Evolutionary conservation across 2,113 vertebrate genomes (phyloP), one percentile per base, ranked within the genome.

Genomic region (Copsychus sechellarum): DNA sequence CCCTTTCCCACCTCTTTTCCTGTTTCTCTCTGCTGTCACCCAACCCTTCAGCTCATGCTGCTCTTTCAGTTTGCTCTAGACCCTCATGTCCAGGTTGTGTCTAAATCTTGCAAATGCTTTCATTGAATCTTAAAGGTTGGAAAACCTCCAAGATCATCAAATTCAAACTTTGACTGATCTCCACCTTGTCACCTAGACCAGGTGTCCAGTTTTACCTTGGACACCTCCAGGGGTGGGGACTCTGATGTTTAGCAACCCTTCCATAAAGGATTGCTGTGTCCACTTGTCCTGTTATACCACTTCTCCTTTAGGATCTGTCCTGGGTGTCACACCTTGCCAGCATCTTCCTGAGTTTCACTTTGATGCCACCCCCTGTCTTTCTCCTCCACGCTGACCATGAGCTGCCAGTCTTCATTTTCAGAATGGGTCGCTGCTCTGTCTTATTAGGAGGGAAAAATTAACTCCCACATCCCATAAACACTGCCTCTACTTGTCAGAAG

Each of bases 201-300:
- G 14, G 19, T 0, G 0, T 31, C 34, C 31, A 33, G 8, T 26
- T 21, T 11, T 61, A 38, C 8, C 34, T 61, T 62, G 40, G 18
- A 60, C 24, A 23, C 14, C 5, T 31, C 54, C 29, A 40, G 25
- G 38, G 5, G 2, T 25, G 21, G 11, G 10, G 21, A 34, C 24
- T 13, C 61, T n/a, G 31, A 2, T 29, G 16, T 33, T 67, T 25
- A 47, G 14, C 28, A 33, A 2, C 11, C 6, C 3, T 47, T 34
- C 24, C 0, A 0, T 28, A 21, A 54, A 54, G 18, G 54, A 29
- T 40, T 76, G 6, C 14, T 48, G 10, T 61, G 24, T 54, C 9
- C 25, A 47, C 40, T 76, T 48, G 25, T 61, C 47, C 57, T 21
- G 5, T 56, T 6, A 7, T 19, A 50, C 7, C 43, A 22, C 5